Base-by-base conservation (phyloP, 2,113 vertebrate species). In the Alethe diademata region DNA sequence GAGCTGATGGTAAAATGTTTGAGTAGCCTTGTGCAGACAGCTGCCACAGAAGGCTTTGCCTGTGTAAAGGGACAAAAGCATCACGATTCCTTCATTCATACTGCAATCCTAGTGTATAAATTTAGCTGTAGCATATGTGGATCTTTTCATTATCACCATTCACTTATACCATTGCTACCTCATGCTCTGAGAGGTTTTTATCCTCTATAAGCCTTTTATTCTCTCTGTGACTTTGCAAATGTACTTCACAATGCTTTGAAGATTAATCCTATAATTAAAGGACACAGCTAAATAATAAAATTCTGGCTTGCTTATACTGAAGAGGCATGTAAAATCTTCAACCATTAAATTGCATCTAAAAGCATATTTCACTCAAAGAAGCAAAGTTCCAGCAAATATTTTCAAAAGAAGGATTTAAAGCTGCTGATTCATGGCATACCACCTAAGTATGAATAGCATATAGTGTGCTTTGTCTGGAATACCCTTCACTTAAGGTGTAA, bases 251-350 rank as follows among this genome's bases (percentile, higher is more conserved):
- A 93, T 71, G 65, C 69, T 91, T 87, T 92, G 57, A 95, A 89
- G 53, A 89, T 89, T 93, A 95, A 78, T 89, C 65, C 58, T 14
- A 15, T 95, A 81, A 92, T 93, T 95, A 95, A 91, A 93, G 70
- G 78, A 56, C n/a, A 80, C 35, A 73, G 60, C 54, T 88, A 92
- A 90, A 86, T 74, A 88, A 71, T 48, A 29, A 78, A 93, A 72
- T 81, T 64, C 57, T 78, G 40, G 4, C 25, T 92, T 92, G 35
- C 64, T 78, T 86, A 26, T 53, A 10, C 35, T 53, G 45, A 84
- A 89, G 40, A n/a, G 14, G 15, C 25, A 20, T 28, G 19, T 74
- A n/a, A 43, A 43, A n/a, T 92, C 58, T 83, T 70, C 78, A 71
- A 25, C 75, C 13, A 11, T 75, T 74, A 57, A 71, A 89, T 66